These are phyloP conservation scores for Cettia cetti DNA, from an alignment of 2,113 vertebrate genomes.

Conservation along the genomic window DNA sequence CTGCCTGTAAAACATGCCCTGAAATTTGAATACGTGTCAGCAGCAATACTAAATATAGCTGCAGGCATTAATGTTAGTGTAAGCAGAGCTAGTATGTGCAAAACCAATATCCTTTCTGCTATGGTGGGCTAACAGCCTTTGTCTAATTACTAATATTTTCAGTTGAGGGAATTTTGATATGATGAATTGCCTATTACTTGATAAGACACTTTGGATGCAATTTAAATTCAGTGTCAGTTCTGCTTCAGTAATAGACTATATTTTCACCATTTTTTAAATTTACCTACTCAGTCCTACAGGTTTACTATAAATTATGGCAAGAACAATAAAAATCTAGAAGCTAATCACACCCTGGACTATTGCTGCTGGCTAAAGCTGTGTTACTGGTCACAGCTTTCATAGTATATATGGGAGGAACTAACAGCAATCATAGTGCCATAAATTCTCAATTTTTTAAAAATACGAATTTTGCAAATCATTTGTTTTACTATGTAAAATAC, in stretches of 20 bases:
- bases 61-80: not conserved
- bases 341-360: not conserved
- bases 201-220: not conserved
- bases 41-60: constrained; percentile 27
- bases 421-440: not conserved
- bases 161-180: not conserved
- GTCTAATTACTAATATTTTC: constrained; percentile 26
- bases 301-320: not conserved
- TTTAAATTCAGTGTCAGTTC: constrained; percentile 13
- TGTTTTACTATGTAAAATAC: not conserved
- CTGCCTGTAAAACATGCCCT: not conserved
- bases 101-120: constrained; percentile 11
- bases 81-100: not conserved
- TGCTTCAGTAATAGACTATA: not conserved
- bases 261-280: not conserved
- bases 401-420: not conserved
- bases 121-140: not conserved
- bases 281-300: not conserved
- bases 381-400: not conserved
- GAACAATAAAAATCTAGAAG: not conserved
- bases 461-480: fast-evolving
- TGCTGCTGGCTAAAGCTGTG: not conserved
- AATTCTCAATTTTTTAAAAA: not conserved
- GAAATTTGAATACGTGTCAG: constrained; percentile 37
- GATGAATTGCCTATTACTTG: constrained; percentile 5